Base-by-base conservation (phyloP, 2,113 vertebrate genomes). In the Strix aluco region DNA sequence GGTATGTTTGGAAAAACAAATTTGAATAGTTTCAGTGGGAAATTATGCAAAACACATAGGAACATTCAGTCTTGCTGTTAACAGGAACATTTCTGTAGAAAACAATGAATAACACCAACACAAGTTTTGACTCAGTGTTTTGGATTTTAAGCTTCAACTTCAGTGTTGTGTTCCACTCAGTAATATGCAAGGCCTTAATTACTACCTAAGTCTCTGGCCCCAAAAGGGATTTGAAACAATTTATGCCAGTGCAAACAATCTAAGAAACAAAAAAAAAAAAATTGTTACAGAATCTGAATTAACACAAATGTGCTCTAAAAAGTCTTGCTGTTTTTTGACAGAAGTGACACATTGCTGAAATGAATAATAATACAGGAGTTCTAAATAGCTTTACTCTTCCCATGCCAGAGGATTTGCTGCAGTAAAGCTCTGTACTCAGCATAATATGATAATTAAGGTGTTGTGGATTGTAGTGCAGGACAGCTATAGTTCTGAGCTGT, bases 401-500 rank as follows among this genome's bases (percentile, higher is more conserved):
- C 6, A 1, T 36, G 20, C 26, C 29, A 57, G 44, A 84, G 25
- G 13, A 65, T 83, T 77, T 95, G 25, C 44, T 70, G 22, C 51
- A 94, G 59, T 81, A 80, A 94, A 66, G n/a, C 49, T 86, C 46
- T 86, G 29, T 55, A 63, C 61, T 92, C 46, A 70, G 30, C n/a
- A 14, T 92, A 91, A 78, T 94, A 82, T 20, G 16, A 49, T 87
- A 94, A 97, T 95, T 88, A 67, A 67, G 58, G 11, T 54, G 46
- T 62, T 90, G 52, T 66, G 42, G 46, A 79, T 75, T 86, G 30
- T 88, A 46, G 17, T 86, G 47, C 22, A 84, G 30, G 46, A 77
- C 22, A 88, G 25, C 57, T 73, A 69, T 51, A 32, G 38, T 58
- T 96, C 58, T 65, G 30, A 38, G 38, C 14, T 59, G 14, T 30